Conservation (phyloP, 92 coral and sea anemone genomes). For the Montipora capitata region DNA sequence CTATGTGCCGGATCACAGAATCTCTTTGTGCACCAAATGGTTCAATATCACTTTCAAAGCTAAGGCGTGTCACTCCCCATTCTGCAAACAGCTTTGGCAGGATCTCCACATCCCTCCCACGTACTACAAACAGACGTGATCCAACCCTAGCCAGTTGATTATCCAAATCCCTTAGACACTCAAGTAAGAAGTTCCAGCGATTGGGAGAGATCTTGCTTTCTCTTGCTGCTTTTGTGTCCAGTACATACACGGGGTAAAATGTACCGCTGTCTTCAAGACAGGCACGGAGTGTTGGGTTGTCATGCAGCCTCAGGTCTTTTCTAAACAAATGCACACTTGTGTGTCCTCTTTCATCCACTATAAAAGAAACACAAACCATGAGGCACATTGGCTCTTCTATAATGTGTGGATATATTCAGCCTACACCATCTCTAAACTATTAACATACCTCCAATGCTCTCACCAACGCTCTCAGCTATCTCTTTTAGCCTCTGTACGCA, state of each 20-base stretch:
- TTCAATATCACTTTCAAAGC: conserved; percentile 86
- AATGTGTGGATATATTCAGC: too few species aligned
- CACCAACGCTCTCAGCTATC: conserved; percentile 33
- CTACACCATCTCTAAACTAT: neutral
- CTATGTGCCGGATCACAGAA: conserved; percentile 68
- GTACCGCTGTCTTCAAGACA: conserved; percentile 74
- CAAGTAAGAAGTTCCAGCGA: conserved; percentile 83
- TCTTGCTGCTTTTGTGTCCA: conserved; percentile 80
- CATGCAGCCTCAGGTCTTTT: conserved; percentile 95
- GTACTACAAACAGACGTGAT: conserved; percentile 85
- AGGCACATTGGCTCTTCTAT: neutral
- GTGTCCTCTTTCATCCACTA: conserved; percentile 54
- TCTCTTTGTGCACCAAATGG: conserved; percentile 86
- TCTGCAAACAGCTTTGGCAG: conserved; percentile 75
- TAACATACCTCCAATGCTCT: conserved; percentile 9
- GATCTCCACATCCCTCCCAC: conserved; percentile 77
- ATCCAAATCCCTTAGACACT: conserved; percentile 82
- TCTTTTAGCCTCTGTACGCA: conserved; percentile 75
- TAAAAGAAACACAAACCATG: neutral
- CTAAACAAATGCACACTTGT: conserved; percentile 91
- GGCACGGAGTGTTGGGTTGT: conserved; percentile 91
- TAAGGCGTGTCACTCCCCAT: conserved; percentile 81
- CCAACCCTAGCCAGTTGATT: conserved; percentile 67
- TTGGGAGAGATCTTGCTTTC: conserved; percentile 81
- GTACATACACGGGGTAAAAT: conserved; percentile 83